These are phyloP conservation scores for Syndactyla subalaris DNA, from an alignment of 2,797 vertebrate genomes.

Conservation along the genomic window DNA sequence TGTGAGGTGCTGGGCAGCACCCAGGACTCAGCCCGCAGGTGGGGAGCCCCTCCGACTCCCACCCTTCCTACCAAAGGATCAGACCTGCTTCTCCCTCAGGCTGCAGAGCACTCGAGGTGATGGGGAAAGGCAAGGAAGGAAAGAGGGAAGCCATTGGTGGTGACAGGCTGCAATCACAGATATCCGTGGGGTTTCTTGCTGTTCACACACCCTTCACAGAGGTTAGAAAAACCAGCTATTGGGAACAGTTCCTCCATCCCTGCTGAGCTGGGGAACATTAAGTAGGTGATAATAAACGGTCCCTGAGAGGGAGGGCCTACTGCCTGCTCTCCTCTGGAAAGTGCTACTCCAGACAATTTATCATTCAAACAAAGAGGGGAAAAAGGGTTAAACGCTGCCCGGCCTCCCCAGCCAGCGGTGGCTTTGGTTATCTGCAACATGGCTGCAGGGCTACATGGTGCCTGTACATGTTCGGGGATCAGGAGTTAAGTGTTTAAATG, in stretches of 20 bases:
- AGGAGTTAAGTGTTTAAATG: constrained; percentile 65
- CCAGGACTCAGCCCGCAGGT: background rate
- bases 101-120: background rate
- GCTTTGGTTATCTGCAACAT: constrained; percentile 49
- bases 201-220: background rate
- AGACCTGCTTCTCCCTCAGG: background rate
- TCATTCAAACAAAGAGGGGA: background rate
- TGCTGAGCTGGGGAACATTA: constrained; percentile 58
- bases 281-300: constrained; percentile 36
- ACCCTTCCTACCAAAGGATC: background rate
- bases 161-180: background rate
- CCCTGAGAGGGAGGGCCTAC: constrained; percentile 6
- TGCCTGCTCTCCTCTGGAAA: constrained; percentile 10
- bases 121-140: background rate
- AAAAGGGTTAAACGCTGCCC: constrained; percentile 1
- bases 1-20: background rate
- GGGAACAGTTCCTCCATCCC: constrained; percentile 11
- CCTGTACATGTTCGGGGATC: constrained; percentile 50
- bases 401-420: background rate
- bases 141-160: background rate
- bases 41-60: background rate
- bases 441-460: constrained; percentile 52
- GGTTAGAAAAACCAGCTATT: background rate
- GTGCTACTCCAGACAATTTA: constrained; percentile 11
- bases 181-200: background rate